phyloP scores from a whole-genome alignment of 1,140 invertebrate genomes.

The Drosophila bifasciata region DNA sequence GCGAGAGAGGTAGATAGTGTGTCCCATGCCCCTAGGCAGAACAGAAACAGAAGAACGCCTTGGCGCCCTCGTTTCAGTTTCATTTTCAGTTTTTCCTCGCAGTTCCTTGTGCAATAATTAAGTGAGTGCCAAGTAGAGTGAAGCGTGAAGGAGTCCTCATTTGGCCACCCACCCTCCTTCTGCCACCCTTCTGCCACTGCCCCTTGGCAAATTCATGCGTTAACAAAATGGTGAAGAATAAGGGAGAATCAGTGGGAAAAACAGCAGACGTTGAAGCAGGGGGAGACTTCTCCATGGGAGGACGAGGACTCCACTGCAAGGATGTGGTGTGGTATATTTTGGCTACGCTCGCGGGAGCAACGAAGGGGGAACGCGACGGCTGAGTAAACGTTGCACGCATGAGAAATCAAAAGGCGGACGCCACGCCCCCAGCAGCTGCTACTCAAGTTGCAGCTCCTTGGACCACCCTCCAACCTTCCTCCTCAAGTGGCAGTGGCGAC shows the following conservation, averaged over 20 bases:
- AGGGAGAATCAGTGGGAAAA: neutral
- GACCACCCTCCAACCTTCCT: slow-evolving; percentile 17
- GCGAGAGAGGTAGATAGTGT: neutral
- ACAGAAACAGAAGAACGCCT: slow-evolving; percentile 36
- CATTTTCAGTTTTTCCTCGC: no score
- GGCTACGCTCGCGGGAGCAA: slow-evolving; percentile 42
- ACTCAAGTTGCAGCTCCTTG: slow-evolving; percentile 47
- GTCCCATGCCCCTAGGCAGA: slow-evolving; percentile 35
- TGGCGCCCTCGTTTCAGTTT: slow-evolving; percentile 70
- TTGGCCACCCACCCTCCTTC: slow-evolving; percentile 41
- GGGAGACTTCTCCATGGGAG: neutral
- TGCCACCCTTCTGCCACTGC: slow-evolving; percentile 18
- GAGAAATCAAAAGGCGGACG: slow-evolving; percentile 69
- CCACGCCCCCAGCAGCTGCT: neutral
- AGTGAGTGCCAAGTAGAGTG: slow-evolving; percentile 79
- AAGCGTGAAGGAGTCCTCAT: slow-evolving; percentile 69
- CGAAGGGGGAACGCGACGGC: slow-evolving; percentile 30
- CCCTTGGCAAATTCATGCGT: slow-evolving; percentile 67
- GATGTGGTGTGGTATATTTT: slow-evolving; percentile 46
- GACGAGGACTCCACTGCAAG: slow-evolving; percentile 1
- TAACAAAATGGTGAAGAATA: slow-evolving; percentile 48
- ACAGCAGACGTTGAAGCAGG: neutral
- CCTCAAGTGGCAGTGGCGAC: slow-evolving; percentile 4
- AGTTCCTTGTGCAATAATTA: slow-evolving; percentile 76
- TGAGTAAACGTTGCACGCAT: slow-evolving; percentile 73